These are phyloP conservation scores for Amphimallon solstitiale DNA, from an alignment of 2,888 invertebrate species.

Conservation along the genomic window DNA sequence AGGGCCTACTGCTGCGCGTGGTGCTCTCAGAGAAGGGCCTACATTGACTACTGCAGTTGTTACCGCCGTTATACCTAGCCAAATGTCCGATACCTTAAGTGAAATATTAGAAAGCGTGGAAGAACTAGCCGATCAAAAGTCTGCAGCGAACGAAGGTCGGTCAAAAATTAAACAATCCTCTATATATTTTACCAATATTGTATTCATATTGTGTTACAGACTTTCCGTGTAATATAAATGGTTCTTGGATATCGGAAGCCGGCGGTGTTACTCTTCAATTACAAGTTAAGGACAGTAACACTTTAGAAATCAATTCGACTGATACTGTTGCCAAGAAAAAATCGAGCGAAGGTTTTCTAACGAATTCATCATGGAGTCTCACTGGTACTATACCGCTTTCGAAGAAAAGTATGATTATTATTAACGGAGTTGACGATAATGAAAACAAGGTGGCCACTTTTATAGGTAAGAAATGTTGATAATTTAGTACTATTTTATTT, in stretches of 20 bases:
- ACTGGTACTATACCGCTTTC: slow-evolving; percentile 52
- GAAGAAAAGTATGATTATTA: slow-evolving; percentile 51
- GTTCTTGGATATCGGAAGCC: slow-evolving; percentile 54
- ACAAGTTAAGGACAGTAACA: not conserved
- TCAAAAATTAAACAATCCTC: not conserved
- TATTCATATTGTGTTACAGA: slow-evolving; percentile 7
- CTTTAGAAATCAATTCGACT: slow-evolving; percentile 31
- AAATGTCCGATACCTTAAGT: slow-evolving; percentile 34
- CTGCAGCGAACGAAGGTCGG: slow-evolving; percentile 29
- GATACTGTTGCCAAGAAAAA: slow-evolving; percentile 40
- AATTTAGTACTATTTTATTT: slow-evolving; percentile 1
- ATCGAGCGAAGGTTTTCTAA: slow-evolving; percentile 51
- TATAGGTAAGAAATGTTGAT: slow-evolving; percentile 50
- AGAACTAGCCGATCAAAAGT: slow-evolving; percentile 30
- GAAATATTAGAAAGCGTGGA: slow-evolving; percentile 36
- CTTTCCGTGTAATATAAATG: slow-evolving; percentile 51
- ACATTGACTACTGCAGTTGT: not conserved
- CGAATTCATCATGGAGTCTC: slow-evolving; percentile 52
- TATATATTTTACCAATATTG: not conserved
- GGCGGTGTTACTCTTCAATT: slow-evolving; percentile 50
- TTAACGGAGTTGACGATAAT: slow-evolving; percentile 50
- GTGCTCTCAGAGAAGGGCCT: not conserved
- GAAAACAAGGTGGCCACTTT: slow-evolving; percentile 53
- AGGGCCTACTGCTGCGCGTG: not conserved
- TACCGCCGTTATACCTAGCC: slow-evolving; percentile 9